Evolutionary conservation across 2,888 invertebrate genomes (phyloP), one percentile per base, ranked within the genome.

Genomic region (Stenotaenia linearis): DNA sequence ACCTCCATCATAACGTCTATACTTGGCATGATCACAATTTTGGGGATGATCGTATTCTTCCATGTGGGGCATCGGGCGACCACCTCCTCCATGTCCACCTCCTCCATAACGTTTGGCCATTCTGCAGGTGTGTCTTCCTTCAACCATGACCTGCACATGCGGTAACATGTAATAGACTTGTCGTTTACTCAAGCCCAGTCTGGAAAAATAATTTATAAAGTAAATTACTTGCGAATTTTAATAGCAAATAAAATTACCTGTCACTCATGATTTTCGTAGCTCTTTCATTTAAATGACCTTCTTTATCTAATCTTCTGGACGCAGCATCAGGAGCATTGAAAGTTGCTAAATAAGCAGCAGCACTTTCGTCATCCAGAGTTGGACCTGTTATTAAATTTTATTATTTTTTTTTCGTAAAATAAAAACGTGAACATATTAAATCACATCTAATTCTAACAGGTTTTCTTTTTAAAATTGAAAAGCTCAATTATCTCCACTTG

Each of bases 241-340:
- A 23, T 28, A 23, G 7, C 21, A 75, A 0, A 12, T 37, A 78
- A 45, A 4, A n/a, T 80, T 75, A 81, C 81, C 81, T 80, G 28
- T 81, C 80, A 32, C 69, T 61, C 74, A 81, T 75, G 28, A 78
- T 74, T 75, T 80, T 76, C 6, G 80, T 81, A 35, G 81, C 81
- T 35, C 80, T 75, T 80, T 81, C 81, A 28, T 76, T 77, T 30
- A 81, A 78, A 40, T 80, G 80, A n/a, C 80, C 81, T 35, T 76
- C 75, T 79, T 79, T 81, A 35, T 80, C 80, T 12, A 80, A 74
- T 69, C 78, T 56, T 45, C 77, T 78, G 45, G 80, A 45, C 18
- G 50, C 77, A 23, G 81, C 80, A 77, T 81, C 81, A 18, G 81
- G 81, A 28, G 78, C 75, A 79, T 81, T 81, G 79, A 78, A 81